Percentiles rank a stretch among this genome's conserved stretches.
phyloP scores from a whole-genome alignment of 2,888 invertebrate genomes.

The Merodon equestris region DNA sequence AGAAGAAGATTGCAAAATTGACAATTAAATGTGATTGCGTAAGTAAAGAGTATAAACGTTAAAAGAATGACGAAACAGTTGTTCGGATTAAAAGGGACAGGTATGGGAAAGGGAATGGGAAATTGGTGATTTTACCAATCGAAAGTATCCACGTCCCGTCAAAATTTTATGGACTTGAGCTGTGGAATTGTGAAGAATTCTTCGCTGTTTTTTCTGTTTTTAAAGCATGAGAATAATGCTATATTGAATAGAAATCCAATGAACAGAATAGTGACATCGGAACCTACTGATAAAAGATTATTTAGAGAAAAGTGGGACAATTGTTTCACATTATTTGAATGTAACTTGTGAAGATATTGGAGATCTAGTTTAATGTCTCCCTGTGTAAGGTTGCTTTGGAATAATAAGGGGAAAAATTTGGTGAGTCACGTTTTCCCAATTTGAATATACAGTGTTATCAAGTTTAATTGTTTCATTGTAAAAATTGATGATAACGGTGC shows the following conservation, averaged over 20 bases:
- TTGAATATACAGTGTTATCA: conserved; percentile 29
- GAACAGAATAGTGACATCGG: conserved; percentile 6
- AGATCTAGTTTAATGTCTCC: conserved; percentile 13
- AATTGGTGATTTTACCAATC: conserved; percentile 6
- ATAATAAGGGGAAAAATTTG: conserved; percentile 14
- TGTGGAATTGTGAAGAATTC: conserved; percentile 1
- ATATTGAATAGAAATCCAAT: conserved; percentile 8
- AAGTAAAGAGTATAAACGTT: too few species aligned
- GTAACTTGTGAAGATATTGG: conserved; percentile 16
- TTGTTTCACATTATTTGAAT: conserved; percentile 14
- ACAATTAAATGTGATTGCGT: too few species aligned
- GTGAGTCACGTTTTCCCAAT: conserved; percentile 45
- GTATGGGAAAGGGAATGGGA: conserved; percentile 3
- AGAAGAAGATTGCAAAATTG: too few species aligned
- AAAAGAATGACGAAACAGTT: too few species aligned
- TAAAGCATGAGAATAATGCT: conserved; percentile 9
- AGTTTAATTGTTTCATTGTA: conserved; percentile 12
- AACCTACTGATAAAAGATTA: conserved; percentile 10
- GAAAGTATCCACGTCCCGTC: conserved; percentile 5
- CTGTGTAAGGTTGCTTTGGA: conserved; percentile 12
- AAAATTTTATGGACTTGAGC: not conserved
- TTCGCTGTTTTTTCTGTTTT: conserved; percentile 4
- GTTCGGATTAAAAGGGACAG: not conserved
- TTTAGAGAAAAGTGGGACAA: conserved; percentile 7
- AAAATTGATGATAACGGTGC: conserved; percentile 38